Conservation (phyloP, 2,113 vertebrate genomes). For the Actenoides hombroni region DNA sequence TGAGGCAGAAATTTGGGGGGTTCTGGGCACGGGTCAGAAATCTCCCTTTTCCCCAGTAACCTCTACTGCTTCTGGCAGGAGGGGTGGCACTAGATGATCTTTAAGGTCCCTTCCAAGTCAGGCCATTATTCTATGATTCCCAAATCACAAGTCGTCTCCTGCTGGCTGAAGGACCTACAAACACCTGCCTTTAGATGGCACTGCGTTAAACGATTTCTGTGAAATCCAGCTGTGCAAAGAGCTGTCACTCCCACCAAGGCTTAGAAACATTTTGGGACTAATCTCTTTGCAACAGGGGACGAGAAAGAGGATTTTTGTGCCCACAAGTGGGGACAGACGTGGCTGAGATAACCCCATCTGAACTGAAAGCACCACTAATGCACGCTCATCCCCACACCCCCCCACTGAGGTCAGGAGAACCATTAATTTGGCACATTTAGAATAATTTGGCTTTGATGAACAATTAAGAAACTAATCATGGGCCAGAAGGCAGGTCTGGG, state of each 20-base stretch:
- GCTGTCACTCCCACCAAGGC: not conserved
- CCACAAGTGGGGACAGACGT: accelerated
- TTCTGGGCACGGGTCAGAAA: not conserved
- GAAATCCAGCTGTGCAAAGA: not conserved
- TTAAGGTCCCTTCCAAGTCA: no score
- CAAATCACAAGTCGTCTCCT: accelerated
- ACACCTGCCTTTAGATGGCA: not conserved
- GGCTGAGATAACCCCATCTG: not conserved
- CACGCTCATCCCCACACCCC: not conserved
- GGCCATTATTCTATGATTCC: no score
- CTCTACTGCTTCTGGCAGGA: not conserved
- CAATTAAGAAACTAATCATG: not conserved
- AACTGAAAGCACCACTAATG: not conserved
- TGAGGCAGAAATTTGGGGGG: not conserved
- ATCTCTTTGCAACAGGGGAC: not conserved
- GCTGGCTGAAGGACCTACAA: not conserved
- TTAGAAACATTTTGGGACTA: not conserved
- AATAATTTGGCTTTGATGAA: not conserved
- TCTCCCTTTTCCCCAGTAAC: not conserved
- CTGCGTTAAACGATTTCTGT: not conserved
- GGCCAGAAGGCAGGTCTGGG: not conserved
- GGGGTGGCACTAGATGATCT: no score
- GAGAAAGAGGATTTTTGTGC: not conserved
- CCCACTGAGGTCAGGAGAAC: not conserved
- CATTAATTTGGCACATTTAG: not conserved